Base-by-base conservation (phyloP, 2,888 invertebrate genomes). In the Syritta pipiens region DNA sequence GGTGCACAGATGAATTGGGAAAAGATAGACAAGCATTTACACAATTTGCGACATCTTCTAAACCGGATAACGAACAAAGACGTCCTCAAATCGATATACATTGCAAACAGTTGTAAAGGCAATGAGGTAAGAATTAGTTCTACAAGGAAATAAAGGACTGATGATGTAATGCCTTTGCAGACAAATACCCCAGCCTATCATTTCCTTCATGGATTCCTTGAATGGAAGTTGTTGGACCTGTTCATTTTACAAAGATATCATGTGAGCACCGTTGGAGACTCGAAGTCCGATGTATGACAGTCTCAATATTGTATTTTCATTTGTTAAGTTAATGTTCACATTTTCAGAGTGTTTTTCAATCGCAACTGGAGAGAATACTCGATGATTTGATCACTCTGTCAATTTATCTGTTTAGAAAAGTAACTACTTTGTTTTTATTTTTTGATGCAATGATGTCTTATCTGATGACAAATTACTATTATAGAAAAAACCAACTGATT, bases 201-300 rank as follows among this genome's bases (percentile, higher is more conserved):
- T 65, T 82, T 88, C 2, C 83, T 88, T 3, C 89, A 89, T 65
- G 89, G 89, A 1, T 76, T 83, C 2, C 81, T 89, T 0, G 89
- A 89, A 82, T 89, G 89, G 89, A 86, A 86, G 42, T 76, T 88
- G 9, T 79, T 89, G 26, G 88, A 88, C 81, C 74, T 88, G 17
- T 84, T 85, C 44, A 83, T 86, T 37, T 60, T 86, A 9, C 72
- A 85, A 32, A 84, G 82, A 82, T 83, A 81, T 32, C 82, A 79
- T 30, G 0, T 19, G 0, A 42, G 67, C 9, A 9, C 0, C 6
- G 9, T 10, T 4, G 42, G 2, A 1, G 30, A 26, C 12, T 9
- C n/a, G 20, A 72, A 48, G 4, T 9, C 2, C 7, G 67, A 67
- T n/a, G 75, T 69, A 53, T 7, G 12, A 6, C 12, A 14, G 3